Percentiles rank a stretch among this genome's conserved stretches.
phyloP scores from a whole-genome alignment of 1,140 invertebrate genomes.

The Aricia agestis region DNA sequence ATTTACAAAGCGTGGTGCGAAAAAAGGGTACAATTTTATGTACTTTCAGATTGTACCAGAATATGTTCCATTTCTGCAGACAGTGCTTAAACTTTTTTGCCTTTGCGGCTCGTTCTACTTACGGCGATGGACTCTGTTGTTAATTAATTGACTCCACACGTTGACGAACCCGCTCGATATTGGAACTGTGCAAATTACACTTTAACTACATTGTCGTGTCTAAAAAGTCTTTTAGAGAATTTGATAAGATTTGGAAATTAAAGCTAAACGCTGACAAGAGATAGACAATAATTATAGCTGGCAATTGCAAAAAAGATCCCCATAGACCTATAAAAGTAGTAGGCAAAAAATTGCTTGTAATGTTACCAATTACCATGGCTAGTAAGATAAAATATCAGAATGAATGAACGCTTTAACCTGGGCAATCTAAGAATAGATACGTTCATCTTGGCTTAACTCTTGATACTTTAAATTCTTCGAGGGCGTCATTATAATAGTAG shows the following conservation, averaged over 20 bases:
- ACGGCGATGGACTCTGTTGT: constrained; percentile 10
- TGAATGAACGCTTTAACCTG: constrained; percentile 3
- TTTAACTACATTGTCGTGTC: not conserved
- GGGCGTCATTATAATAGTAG: not conserved
- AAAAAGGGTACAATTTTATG: not conserved
- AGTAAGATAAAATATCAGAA: constrained; percentile 1
- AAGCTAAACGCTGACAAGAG: no score
- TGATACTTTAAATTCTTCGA: constrained; percentile 8
- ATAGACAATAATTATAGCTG: no score
- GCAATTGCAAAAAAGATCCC: no score
- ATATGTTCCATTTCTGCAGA: not conserved
- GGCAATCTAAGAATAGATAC: constrained; percentile 7
- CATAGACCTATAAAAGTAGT: no score
- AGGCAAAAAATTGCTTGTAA: not conserved
- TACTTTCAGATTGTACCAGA: not conserved
- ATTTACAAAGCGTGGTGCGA: not conserved
- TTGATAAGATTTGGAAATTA: no score
- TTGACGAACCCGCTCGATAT: constrained; percentile 10
- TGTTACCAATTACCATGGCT: not conserved
- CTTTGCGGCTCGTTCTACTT: constrained; percentile 5
- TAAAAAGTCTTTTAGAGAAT: no score
- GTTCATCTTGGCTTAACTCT: constrained; percentile 11
- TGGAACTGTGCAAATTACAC: constrained; percentile 9
- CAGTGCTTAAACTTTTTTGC: constrained; percentile 6
- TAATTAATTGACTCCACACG: constrained; percentile 14